Evolutionary conservation across 2,888 invertebrate genomes (phyloP), one percentile per base, ranked within the genome.

Genomic region (Dryobotodes eremita): DNA sequence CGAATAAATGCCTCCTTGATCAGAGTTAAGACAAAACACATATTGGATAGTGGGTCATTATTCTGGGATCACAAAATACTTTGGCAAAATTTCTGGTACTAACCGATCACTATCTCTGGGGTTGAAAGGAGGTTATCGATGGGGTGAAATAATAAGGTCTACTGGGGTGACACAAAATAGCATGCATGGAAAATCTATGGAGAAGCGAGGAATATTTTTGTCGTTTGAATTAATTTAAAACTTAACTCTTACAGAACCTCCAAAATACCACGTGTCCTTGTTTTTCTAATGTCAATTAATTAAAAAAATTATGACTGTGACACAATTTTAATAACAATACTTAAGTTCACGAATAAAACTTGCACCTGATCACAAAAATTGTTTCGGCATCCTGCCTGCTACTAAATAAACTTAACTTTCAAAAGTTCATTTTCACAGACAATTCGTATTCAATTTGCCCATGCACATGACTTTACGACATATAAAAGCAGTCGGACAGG

Each of bases 401-500:
- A 2, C 4, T 17, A 4, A n/a, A 79, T 46, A 69, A 46, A 78
- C 8, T 23, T 10, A 17, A 59, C 36, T 65, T 72, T 62, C 59
- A 50, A 64, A 59, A 53, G 26, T 65, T 23, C 23, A 36, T 53
- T 62, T n/a, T 17, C 20, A 55, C n/a, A 17, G 53, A 65, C 79
- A 42, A 73, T 85, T 83, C 74, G 71, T 74, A 75, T 80, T 71
- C 87, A 88, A 88, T 87, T 76, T 77, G 42, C 71, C 57, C 65
- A 70, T 84, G 83, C 80, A 77, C 70, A 72, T 77, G 78, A 72
- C 48, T 89, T 88, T 86, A 88, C 36, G 79, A 75, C 26, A 23
- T 55, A 86, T 89, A 85, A 89, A 88, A 86, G 55, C 77, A 75
- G 77, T 80, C 48, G 77, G 74, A 82, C 85, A 89, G 89, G 86